A percentile compares a stretch with the other conserved stretches of the same genome.
Evolutionary conservation across 2,797 vertebrate species (phyloP).

Genomic region (Oophaga sylvatica): DNA sequence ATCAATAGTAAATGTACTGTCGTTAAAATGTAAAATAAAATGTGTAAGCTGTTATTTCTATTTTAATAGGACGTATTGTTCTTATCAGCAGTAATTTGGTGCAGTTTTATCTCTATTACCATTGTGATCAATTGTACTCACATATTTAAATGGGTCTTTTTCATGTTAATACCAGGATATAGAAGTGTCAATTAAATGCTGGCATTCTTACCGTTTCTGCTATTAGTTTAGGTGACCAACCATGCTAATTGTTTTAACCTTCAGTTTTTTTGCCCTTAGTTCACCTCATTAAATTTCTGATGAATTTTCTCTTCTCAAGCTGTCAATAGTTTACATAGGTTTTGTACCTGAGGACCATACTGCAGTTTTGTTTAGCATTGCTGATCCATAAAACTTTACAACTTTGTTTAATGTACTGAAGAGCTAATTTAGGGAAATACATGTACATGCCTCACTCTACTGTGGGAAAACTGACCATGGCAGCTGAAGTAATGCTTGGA

Average conservation of each 20-base stretch:
- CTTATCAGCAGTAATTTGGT: neutral
- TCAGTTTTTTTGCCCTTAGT: constrained; percentile 57
- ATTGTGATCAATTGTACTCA: neutral
- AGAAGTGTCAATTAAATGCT: constrained; percentile 32
- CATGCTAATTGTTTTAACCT: constrained; percentile 62
- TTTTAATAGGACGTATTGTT: neutral
- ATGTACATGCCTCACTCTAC: neutral
- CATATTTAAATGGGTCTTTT: neutral
- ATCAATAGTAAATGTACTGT: neutral
- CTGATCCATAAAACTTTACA: constrained; percentile 18
- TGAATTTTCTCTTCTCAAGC: constrained; percentile 55
- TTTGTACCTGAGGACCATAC: constrained; percentile 20
- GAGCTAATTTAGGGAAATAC: neutral
- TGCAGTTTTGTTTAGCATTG: constrained; percentile 19
- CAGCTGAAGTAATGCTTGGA: neutral
- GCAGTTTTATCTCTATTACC: neutral
- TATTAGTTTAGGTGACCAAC: constrained; percentile 53
- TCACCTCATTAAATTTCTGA: constrained; percentile 61
- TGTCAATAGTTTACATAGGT: constrained; percentile 56
- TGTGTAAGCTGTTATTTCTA: neutral
- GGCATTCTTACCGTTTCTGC: constrained; percentile 48
- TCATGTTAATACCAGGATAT: constrained; percentile 33
- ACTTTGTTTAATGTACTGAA: neutral
- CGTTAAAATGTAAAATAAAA: neutral
- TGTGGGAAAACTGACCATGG: too few relatives aligned